Conservation (phyloP, 2,888 invertebrate species). For the Thymelicus acteon region DNA sequence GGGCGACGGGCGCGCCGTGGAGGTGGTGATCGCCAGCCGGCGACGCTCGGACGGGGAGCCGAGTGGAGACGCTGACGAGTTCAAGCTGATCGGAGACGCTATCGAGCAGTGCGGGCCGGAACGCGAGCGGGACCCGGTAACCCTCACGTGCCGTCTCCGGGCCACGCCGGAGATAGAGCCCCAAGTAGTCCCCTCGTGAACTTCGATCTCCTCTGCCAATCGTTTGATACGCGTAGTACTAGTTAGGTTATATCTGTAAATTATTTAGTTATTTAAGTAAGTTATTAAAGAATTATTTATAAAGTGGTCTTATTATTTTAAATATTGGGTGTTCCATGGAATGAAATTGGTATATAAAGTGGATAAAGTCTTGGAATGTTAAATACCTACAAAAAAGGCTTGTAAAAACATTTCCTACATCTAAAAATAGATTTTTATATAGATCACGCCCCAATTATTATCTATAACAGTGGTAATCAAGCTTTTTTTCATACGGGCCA, state of each 20-base stretch:
- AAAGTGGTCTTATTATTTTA: background rate
- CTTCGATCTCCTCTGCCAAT: conserved; percentile 53
- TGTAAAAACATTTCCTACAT: too few relatives aligned
- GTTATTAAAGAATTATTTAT: conserved; percentile 15
- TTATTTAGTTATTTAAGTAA: conserved; percentile 41
- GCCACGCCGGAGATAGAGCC: conserved; percentile 48
- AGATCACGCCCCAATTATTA: too few relatives aligned
- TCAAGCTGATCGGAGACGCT: conserved; percentile 86
- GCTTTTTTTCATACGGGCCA: too few relatives aligned
- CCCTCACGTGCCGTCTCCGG: conserved; percentile 81
- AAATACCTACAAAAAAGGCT: too few relatives aligned
- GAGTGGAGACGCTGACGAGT: conserved; percentile 58
- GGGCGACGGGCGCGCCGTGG: conserved; percentile 61
- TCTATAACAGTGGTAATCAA: too few relatives aligned
- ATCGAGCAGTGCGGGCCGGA: conserved; percentile 91
- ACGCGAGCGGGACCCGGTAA: conserved; percentile 87
- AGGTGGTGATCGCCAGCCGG: conserved; percentile 71
- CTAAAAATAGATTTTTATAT: too few relatives aligned
- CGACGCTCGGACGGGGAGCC: conserved; percentile 58
- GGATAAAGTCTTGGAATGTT: too few relatives aligned
- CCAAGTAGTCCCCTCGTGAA: conserved; percentile 63
- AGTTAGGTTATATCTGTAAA: conserved; percentile 53
- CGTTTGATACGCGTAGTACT: conserved; percentile 42
- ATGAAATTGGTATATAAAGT: too few relatives aligned
- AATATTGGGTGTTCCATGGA: background rate